Percentiles rank a stretch among this genome's conserved stretches.
Evolutionary conservation across 2,888 invertebrate genomes (phyloP).

Genomic region (Chymomyza caudatula): DNA sequence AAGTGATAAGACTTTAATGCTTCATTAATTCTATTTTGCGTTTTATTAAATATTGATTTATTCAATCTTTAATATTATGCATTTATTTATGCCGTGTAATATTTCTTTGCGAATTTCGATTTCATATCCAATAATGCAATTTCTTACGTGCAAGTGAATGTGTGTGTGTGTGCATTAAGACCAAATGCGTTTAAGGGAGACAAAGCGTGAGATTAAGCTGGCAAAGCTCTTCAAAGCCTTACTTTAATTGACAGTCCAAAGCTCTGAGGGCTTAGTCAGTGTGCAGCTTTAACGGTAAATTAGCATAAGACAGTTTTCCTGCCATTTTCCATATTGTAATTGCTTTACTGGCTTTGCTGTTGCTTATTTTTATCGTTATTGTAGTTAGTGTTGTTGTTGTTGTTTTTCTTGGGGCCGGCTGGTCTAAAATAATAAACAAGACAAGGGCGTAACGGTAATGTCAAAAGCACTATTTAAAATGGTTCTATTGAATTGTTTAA

Average conservation of each 20-base stretch:
- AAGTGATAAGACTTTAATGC: too few relatives aligned
- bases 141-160: slow-evolving; percentile 17
- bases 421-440: slow-evolving; percentile 67
- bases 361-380: too few relatives aligned
- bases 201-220: slow-evolving; percentile 24
- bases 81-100: slow-evolving; percentile 42
- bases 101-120: slow-evolving; percentile 60
- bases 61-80: slow-evolving; percentile 65
- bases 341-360: slow-evolving; percentile 36
- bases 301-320: background rate
- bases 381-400: slow-evolving; percentile 11
- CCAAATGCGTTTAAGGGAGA: slow-evolving; percentile 16
- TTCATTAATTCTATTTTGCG: too few relatives aligned
- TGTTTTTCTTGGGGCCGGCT: slow-evolving; percentile 40
- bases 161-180: background rate
- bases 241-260: slow-evolving; percentile 47
- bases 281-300: background rate
- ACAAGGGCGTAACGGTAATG: slow-evolving; percentile 53
- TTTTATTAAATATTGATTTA: slow-evolving; percentile 28
- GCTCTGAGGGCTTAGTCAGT: slow-evolving; percentile 19
- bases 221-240: slow-evolving; percentile 16
- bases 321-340: slow-evolving; percentile 61
- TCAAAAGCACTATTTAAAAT: slow-evolving; percentile 10
- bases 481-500: slow-evolving; percentile 22
- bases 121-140: slow-evolving; percentile 71